Evolutionary conservation across 2,113 vertebrate species (phyloP), one percentile per base, ranked within the genome.

Genomic region (Peromyscus californicus): DNA sequence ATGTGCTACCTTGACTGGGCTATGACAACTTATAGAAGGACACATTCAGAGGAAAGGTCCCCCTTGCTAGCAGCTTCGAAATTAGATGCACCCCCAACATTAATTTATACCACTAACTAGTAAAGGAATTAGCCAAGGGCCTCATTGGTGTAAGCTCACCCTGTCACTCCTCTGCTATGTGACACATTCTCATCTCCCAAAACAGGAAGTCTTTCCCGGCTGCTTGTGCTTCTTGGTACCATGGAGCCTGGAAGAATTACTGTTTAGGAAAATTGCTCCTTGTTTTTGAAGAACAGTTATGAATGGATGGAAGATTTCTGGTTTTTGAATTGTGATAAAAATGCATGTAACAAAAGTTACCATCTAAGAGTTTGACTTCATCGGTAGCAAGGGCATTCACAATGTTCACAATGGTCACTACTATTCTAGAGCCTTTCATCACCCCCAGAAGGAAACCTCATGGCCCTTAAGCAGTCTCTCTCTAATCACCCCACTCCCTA

Each of bases 161-260:
- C 67, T 48, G 22, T 36, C 29, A 11, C 54, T 24, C 39, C 3
- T 12, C 76, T 11, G 65, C 31, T 59, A 61, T 4, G 5, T 2
- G 48, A 76, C 89, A 79, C 12, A 15, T 59, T 96, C 76, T 17
- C 59, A 59, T 78, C 57, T 92, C 92, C 87, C 29, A 87, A 74
- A 33, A 36, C 45, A 67, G 90, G 42, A 88, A 79, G 45, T 4
- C 21, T n/a, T 92, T 86, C 61, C 24, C 72, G 51, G 90, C 16
- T 83, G 76, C 11, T 79, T 67, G 61, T 67, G 63, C 42, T 92
- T 61, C 54, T 59, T 51, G 7, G 80, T 74, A 89, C 15, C 12
- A 19, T 0, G 29, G 57, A 83, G 39, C 51, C 65, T 22, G 61
- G 48, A 89, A 24, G 57, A 82, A 83, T 72, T 5, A 67, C 9